These are phyloP conservation scores for Echinometra lucunter DNA, from an alignment of 53 echinoderm and acorn worm genomes.

Conservation along the genomic window DNA sequence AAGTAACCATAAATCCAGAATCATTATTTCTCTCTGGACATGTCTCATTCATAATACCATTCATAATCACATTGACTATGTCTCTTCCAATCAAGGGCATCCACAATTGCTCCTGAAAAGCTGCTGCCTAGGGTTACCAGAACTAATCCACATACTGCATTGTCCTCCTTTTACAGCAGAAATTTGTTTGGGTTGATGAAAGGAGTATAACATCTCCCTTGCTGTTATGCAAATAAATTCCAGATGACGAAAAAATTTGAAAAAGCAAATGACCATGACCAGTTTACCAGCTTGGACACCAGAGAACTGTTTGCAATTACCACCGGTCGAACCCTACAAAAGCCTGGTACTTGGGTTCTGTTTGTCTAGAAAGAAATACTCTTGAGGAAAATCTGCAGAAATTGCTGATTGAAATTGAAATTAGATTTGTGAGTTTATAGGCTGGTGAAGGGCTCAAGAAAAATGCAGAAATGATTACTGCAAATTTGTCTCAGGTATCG, in stretches of 20 bases:
- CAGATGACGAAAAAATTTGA: slow-evolving; percentile 38
- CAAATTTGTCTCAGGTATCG: slow-evolving; percentile 33
- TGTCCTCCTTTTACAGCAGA: background rate
- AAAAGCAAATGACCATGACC: slow-evolving; percentile 32
- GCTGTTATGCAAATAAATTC: slow-evolving; percentile 33
- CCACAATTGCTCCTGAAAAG: background rate
- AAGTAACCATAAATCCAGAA: background rate
- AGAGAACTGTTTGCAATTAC: slow-evolving; percentile 49
- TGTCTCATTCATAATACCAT: background rate
- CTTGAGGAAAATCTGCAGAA: background rate
- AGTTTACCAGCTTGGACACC: slow-evolving; percentile 17
- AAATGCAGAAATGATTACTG: slow-evolving; percentile 11
- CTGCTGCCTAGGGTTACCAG: background rate
- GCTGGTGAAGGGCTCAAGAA: background rate
- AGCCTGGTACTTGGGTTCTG: background rate
- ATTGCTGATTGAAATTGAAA: slow-evolving; percentile 45
- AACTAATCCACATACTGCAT: background rate
- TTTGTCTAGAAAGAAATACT: slow-evolving; percentile 4
- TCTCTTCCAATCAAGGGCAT: background rate
- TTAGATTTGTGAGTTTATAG: slow-evolving; percentile 51
- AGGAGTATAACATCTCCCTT: background rate
- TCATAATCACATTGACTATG: background rate
- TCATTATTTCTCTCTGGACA: background rate
- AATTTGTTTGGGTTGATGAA: background rate
- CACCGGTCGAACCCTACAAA: background rate